Conservation (phyloP, 2,888 invertebrate species). For the Apotomis betuletana region DNA sequence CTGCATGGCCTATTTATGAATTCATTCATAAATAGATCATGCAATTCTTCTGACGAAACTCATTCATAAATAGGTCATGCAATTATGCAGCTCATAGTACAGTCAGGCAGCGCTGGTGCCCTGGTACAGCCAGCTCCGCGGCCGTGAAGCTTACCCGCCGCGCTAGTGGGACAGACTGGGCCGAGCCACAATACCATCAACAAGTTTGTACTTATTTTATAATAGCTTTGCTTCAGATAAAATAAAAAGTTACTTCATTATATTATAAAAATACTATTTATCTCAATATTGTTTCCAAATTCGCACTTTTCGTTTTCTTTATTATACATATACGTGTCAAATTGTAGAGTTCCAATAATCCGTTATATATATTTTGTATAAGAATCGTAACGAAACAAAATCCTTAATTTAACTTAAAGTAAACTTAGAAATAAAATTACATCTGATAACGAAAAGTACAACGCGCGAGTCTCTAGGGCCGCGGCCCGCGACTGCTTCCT, state of each 20-base stretch:
- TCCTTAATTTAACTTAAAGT: slow-evolving; percentile 55
- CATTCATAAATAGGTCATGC: no score
- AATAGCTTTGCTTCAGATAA: slow-evolving; percentile 64
- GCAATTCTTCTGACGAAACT: no score
- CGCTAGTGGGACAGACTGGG: slow-evolving; percentile 69
- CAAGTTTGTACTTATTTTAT: slow-evolving; percentile 76
- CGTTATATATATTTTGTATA: slow-evolving; percentile 44
- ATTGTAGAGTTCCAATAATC: slow-evolving; percentile 34
- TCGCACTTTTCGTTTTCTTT: slow-evolving; percentile 63
- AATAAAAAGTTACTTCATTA: slow-evolving; percentile 64
- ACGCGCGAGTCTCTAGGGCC: slow-evolving; percentile 47
- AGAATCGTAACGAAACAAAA: slow-evolving; percentile 52
- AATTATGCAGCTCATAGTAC: no score
- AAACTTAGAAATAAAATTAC: slow-evolving; percentile 56
- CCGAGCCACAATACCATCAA: slow-evolving; percentile 66
- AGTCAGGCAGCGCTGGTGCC: slow-evolving; percentile 2
- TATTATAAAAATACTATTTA: slow-evolving; percentile 79
- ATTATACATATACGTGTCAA: slow-evolving; percentile 37
- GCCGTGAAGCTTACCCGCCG: slow-evolving; percentile 43
- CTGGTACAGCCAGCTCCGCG: not conserved
- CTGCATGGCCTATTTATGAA: no score
- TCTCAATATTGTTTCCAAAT: slow-evolving; percentile 70
- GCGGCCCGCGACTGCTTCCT: slow-evolving; percentile 14
- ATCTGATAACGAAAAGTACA: slow-evolving; percentile 51
- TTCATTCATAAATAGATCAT: no score